A percentile compares a stretch with the other conserved stretches of the same genome.
Evolutionary conservation across 2,113 vertebrate species (phyloP).

Genomic region (Blennius ocellaris): DNA sequence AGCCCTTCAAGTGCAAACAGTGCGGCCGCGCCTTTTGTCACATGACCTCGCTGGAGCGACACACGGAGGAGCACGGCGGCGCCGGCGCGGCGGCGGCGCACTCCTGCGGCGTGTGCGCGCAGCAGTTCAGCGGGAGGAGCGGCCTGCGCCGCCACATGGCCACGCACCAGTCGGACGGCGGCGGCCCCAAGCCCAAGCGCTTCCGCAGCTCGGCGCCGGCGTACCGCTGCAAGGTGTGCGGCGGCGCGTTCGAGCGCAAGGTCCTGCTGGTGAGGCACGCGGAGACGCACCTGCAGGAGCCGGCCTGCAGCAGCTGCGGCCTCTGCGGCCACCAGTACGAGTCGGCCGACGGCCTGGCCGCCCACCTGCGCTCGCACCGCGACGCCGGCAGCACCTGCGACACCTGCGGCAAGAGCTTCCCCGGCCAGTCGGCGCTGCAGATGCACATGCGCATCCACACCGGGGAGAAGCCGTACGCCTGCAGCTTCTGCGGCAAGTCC

Average conservation of each 20-base stretch:
- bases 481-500: conserved; percentile 82
- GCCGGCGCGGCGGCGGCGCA: background rate
- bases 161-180: background rate
- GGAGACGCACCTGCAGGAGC: conserved; percentile 49
- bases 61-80: conserved; percentile 42
- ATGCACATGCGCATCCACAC: conserved; percentile 74
- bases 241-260: conserved; percentile 37
- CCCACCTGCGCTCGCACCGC: conserved; percentile 48
- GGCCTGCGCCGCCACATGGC: conserved; percentile 55
- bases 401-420: conserved; percentile 76
- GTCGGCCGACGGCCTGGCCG: conserved; percentile 25
- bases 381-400: conserved; percentile 57
- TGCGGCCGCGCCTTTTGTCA: conserved; percentile 62
- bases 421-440: conserved; percentile 66
- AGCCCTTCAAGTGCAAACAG: conserved; percentile 56
- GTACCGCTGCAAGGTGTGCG: conserved; percentile 54
- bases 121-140: conserved; percentile 22
- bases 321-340: conserved; percentile 67
- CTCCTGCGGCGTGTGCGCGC: conserved; percentile 40
- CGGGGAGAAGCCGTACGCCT: conserved; percentile 67
- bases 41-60: conserved; percentile 56
- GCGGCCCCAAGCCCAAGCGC: background rate
- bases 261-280: conserved; percentile 45
- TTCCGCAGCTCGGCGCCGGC: background rate
- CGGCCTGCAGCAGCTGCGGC: conserved; percentile 40